Evolutionary conservation across 2,797 vertebrate species (phyloP).

Genomic region (Otolemur crassicaudatus): DNA sequence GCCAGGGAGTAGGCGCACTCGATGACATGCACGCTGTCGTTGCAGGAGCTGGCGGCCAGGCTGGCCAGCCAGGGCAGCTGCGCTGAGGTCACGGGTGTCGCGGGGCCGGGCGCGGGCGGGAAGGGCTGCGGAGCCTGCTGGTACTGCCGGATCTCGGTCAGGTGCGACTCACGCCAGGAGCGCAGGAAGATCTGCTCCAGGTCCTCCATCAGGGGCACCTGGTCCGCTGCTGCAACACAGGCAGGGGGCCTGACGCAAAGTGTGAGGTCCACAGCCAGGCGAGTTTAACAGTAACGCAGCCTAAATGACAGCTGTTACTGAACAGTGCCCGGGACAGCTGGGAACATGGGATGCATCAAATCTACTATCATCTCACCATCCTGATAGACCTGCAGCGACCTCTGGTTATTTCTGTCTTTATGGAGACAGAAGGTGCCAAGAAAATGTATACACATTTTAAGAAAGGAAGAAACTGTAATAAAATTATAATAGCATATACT

Average conservation of each 20-base stretch:
- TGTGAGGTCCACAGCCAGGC: accelerated
- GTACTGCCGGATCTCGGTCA: constrained; percentile 95
- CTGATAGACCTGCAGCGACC: neutral
- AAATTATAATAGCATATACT: no score
- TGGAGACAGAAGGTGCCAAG: no score
- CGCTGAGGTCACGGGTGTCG: constrained; percentile 90
- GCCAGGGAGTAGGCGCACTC: constrained; percentile 93
- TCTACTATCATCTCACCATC: accelerated
- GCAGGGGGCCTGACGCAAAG: accelerated
- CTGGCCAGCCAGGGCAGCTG: constrained; percentile 98
- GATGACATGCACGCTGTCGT: constrained; percentile 94
- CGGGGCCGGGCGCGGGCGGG: constrained; percentile 84
- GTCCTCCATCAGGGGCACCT: constrained; percentile 97
- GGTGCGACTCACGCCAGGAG: constrained; percentile 96
- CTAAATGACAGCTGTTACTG: accelerated
- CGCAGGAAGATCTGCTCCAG: constrained; percentile 98
- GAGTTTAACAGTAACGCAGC: no score
- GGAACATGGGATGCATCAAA: accelerated
- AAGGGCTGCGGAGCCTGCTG: constrained; percentile 90
- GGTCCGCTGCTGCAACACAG: constrained; percentile 92
- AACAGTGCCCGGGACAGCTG: accelerated
- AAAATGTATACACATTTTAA: no score
- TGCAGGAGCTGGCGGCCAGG: constrained; percentile 96
- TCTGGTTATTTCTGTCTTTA: neutral
- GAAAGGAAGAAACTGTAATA: no score